phyloP scores from a whole-genome alignment of 2,888 invertebrate genomes.

The Apodemia zela region DNA sequence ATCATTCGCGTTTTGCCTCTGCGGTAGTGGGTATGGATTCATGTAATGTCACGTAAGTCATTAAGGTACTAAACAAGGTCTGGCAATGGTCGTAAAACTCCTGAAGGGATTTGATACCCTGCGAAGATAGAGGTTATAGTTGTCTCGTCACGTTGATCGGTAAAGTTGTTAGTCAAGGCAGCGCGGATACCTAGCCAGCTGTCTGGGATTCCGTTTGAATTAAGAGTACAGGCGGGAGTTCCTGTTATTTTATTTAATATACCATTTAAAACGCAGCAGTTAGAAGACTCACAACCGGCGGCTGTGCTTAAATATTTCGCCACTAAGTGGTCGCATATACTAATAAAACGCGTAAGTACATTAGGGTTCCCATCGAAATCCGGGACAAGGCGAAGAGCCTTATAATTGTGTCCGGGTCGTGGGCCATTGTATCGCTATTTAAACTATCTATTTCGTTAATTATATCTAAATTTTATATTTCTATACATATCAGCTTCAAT shows the following conservation, averaged over 20 bases:
- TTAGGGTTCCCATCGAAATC: neutral
- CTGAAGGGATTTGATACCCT: too few relatives aligned
- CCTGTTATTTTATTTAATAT: slow-evolving; percentile 1
- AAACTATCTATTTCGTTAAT: neutral
- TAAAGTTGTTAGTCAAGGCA: too few relatives aligned
- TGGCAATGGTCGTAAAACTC: too few relatives aligned
- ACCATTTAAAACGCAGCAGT: neutral
- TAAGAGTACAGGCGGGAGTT: neutral
- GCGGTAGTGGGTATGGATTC: too few relatives aligned
- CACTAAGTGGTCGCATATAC: neutral
- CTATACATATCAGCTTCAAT: too few relatives aligned
- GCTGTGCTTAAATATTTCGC: neutral
- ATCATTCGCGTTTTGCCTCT: slow-evolving; percentile 5
- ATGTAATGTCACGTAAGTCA: too few relatives aligned
- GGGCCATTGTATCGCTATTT: neutral
- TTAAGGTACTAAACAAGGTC: too few relatives aligned
- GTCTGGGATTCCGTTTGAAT: neutral
- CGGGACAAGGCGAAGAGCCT: slow-evolving; percentile 2
- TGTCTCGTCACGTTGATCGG: too few relatives aligned
- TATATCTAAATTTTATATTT: too few relatives aligned
- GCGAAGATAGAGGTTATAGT: too few relatives aligned
- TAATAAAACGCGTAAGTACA: neutral
- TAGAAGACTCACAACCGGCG: neutral
- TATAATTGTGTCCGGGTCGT: neutral
- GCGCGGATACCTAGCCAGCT: neutral